phyloP scores from a whole-genome alignment of 2,113 vertebrate species.

The Etheostoma cragini region DNA sequence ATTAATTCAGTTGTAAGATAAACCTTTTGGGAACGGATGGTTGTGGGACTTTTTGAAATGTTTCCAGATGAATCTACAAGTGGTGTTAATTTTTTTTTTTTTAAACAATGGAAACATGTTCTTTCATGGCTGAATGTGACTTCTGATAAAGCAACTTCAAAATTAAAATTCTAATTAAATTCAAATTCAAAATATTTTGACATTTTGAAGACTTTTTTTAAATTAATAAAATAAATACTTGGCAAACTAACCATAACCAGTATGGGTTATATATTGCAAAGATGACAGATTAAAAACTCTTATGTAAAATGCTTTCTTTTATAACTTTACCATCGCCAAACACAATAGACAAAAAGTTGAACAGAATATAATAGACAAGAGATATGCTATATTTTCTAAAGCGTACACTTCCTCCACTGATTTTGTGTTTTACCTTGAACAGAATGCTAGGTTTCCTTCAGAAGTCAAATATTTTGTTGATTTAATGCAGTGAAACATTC shows the following conservation, averaged over 20 bases:
- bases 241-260: not conserved
- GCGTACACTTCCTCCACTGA: not conserved
- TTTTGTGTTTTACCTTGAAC: not conserved
- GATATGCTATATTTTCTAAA: not conserved
- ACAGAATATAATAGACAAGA: not conserved
- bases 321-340: not conserved
- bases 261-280: not conserved
- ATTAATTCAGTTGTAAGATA: not conserved
- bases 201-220: too few relatives aligned
- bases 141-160: not conserved
- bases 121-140: not conserved
- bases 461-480: not conserved
- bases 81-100: not conserved
- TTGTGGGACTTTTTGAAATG: not conserved
- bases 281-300: not conserved
- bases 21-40: not conserved
- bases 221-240: not conserved
- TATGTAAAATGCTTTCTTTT: not conserved
- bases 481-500: not conserved
- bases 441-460: not conserved
- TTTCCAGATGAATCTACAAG: constrained; percentile 26
- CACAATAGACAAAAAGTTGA: not conserved
- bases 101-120: not conserved
- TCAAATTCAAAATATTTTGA: too few relatives aligned
- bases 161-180: too few relatives aligned